Conservation (phyloP, 35 echinoderm and acorn worm species). For the Lytechinus variegatus region DNA sequence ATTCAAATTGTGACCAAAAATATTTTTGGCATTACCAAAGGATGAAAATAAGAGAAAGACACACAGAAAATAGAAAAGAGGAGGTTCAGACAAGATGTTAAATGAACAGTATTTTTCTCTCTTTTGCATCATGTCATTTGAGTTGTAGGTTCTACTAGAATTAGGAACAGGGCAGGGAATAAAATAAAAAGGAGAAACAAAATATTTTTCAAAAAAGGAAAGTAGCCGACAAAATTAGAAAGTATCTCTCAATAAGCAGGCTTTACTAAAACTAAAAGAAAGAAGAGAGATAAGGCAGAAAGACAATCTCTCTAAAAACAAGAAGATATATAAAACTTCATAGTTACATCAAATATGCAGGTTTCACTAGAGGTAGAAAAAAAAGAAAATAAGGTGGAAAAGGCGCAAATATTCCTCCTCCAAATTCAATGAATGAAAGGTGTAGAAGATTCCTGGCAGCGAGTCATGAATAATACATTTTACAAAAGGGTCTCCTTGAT, state of each 20-base stretch:
- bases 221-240: not conserved
- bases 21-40: no score
- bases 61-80: no score
- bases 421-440: conserved; percentile 6
- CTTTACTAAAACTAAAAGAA: not conserved
- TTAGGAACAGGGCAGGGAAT: not conserved
- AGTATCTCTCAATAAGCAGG: no score
- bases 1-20: no score
- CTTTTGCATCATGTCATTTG: no score
- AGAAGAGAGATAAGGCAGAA: not conserved
- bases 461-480: not conserved
- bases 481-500: not conserved
- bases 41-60: no score
- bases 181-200: not conserved
- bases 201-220: not conserved
- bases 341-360: not conserved
- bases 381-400: not conserved
- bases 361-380: not conserved
- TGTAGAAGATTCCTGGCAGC: not conserved
- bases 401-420: not conserved
- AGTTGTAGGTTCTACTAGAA: no score
- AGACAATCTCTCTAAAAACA: no score
- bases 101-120: no score
- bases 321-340: no score
- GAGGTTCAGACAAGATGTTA: no score